Evolutionary conservation across 2,888 invertebrate genomes (phyloP).

Genomic region (Ethmia dodecea): DNA sequence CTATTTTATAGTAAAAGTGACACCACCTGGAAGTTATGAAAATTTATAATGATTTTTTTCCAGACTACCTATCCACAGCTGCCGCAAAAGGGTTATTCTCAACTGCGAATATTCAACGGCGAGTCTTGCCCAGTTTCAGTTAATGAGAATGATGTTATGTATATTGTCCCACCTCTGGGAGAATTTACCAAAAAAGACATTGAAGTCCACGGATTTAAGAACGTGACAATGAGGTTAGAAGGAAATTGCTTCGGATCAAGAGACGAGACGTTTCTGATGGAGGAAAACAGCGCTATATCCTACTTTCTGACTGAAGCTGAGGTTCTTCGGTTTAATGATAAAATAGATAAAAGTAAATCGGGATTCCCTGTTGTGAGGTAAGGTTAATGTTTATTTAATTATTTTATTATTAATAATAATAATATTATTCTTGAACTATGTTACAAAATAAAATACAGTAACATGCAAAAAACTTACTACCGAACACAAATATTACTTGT

Average conservation of each 20-base stretch:
- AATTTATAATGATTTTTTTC: conserved; percentile 21
- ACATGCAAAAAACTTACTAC: too few relatives aligned
- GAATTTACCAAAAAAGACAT: conserved; percentile 39
- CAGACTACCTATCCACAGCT: conserved; percentile 78
- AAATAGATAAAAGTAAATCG: conserved; percentile 71
- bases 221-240: conserved; percentile 30
- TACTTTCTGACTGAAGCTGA: conserved; percentile 39
- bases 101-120: conserved; percentile 80
- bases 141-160: conserved; percentile 43
- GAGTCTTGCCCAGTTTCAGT: conserved; percentile 63
- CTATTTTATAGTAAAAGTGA: too few relatives aligned
- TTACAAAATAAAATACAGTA: too few relatives aligned
- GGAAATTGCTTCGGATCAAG: conserved; percentile 39
- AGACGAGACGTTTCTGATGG: conserved; percentile 32
- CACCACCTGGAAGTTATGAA: too few relatives aligned
- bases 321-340: conserved; percentile 48
- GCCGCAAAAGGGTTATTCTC: conserved; percentile 71
- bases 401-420: too few relatives aligned
- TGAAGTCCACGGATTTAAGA: conserved; percentile 22
- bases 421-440: too few relatives aligned
- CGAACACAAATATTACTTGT: too few relatives aligned
- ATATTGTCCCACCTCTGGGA: conserved; percentile 43
- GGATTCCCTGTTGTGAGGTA: conserved; percentile 77
- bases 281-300: conserved; percentile 47
- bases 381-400: too few relatives aligned